Evolutionary conservation across 2,888 invertebrate species (phyloP).

Genomic region (Alloscopus bannaensis): DNA sequence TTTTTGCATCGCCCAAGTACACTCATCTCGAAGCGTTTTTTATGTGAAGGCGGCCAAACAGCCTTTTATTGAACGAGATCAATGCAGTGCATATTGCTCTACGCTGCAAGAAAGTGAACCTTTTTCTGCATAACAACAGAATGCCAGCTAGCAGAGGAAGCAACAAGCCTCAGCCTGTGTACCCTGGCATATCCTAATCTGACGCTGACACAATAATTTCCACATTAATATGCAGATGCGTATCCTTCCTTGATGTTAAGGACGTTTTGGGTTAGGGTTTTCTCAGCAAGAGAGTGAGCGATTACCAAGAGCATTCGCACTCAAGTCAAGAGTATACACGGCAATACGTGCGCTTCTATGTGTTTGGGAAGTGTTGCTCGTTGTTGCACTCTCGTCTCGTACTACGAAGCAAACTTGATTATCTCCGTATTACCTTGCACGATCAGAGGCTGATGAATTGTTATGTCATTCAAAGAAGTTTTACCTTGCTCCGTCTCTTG

Average conservation of each 20-base stretch:
- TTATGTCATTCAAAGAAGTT: constrained; percentile 61
- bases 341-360: too few relatives aligned
- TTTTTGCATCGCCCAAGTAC: constrained; percentile 15
- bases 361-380: too few relatives aligned
- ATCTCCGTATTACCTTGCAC: constrained; percentile 50
- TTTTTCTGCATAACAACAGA: too few relatives aligned
- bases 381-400: too few relatives aligned
- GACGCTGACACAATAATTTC: constrained; percentile 56
- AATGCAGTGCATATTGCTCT: too few relatives aligned
- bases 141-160: too few relatives aligned
- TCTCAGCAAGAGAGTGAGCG: constrained; percentile 44
- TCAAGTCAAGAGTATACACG: too few relatives aligned
- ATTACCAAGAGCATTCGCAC: constrained; percentile 30
- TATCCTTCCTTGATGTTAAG: constrained; percentile 67
- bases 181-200: too few relatives aligned
- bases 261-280: constrained; percentile 56
- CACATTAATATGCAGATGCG: constrained; percentile 60
- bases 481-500: constrained; percentile 67
- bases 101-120: too few relatives aligned
- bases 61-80: not conserved
- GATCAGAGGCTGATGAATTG: constrained; percentile 57
- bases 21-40: too few relatives aligned
- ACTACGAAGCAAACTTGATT: not conserved
- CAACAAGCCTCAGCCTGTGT: too few relatives aligned
- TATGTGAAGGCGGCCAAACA: constrained; percentile 13